phyloP scores from a whole-genome alignment of 2,888 invertebrate genomes.

The Noctua janthe region DNA sequence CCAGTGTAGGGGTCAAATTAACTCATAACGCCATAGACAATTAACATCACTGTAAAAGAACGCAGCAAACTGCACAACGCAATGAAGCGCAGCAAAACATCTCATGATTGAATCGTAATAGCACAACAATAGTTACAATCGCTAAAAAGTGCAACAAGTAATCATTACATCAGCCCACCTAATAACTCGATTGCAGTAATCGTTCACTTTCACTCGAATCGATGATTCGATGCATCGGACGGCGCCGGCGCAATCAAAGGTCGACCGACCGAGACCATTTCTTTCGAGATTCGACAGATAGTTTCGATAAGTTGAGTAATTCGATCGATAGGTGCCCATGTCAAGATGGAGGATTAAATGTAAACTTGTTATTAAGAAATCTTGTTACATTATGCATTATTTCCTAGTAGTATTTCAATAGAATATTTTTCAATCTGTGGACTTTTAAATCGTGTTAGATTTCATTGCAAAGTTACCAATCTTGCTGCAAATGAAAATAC shows the following conservation, averaged over 20 bases:
- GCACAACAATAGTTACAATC: conserved; percentile 74
- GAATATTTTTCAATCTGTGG: neutral
- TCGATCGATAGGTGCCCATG: conserved; percentile 33
- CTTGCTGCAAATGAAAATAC: neutral
- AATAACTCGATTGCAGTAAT: conserved; percentile 86
- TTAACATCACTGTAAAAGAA: neutral
- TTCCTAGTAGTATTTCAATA: conserved; percentile 1
- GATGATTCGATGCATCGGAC: conserved; percentile 78
- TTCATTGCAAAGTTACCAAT: neutral
- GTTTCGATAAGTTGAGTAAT: conserved; percentile 58
- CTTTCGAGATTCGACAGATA: conserved; percentile 69
- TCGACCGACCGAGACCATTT: conserved; percentile 74
- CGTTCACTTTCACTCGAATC: conserved; percentile 84
- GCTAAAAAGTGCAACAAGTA: conserved; percentile 82
- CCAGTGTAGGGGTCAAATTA: neutral
- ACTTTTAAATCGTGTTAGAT: neutral
- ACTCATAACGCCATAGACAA: conserved; percentile 4
- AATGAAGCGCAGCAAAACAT: conserved; percentile 59
- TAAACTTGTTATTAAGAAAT: conserved; percentile 36
- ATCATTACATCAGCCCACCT: conserved; percentile 85
- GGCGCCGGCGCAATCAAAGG: conserved; percentile 77
- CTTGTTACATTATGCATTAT: neutral
- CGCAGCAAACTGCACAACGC: conserved; percentile 8
- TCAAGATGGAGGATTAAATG: conserved; percentile 41
- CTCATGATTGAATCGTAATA: conserved; percentile 74